These are phyloP conservation scores for Rousettus leschenaultii DNA, from an alignment of 2,113 vertebrate genomes.

Conservation along the genomic window DNA sequence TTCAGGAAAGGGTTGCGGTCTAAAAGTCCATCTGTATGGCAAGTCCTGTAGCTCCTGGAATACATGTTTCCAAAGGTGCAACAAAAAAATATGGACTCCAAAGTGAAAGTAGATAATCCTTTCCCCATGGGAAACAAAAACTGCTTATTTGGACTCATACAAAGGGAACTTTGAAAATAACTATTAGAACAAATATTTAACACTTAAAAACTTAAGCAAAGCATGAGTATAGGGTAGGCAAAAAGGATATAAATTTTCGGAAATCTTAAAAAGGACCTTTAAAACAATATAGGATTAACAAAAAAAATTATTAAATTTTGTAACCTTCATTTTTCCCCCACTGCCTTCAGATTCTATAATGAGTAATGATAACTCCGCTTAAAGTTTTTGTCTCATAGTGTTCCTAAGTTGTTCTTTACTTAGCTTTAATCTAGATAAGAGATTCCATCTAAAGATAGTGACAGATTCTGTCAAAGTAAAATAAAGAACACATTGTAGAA, in stretches of 20 bases:
- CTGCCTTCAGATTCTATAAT: background rate
- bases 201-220: background rate
- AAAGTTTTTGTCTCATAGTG: background rate
- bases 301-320: background rate
- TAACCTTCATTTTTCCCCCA: background rate
- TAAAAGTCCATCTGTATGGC: background rate
- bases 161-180: background rate
- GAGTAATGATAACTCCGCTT: background rate
- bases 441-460: background rate
- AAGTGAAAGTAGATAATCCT: background rate
- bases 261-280: background rate
- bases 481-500: background rate
- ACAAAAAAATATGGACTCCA: background rate
- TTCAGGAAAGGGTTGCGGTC: background rate
- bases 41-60: background rate
- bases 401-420: background rate
- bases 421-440: constrained; percentile 28
- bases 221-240: background rate
- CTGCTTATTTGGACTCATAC: background rate
- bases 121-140: background rate
- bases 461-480: constrained; percentile 38
- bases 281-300: background rate
- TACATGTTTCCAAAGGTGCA: background rate
- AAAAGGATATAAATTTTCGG: constrained; percentile 8
- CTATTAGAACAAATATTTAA: background rate